Conservation (phyloP, 2,888 invertebrate species). For the Caenorhabditis zanzibari region DNA sequence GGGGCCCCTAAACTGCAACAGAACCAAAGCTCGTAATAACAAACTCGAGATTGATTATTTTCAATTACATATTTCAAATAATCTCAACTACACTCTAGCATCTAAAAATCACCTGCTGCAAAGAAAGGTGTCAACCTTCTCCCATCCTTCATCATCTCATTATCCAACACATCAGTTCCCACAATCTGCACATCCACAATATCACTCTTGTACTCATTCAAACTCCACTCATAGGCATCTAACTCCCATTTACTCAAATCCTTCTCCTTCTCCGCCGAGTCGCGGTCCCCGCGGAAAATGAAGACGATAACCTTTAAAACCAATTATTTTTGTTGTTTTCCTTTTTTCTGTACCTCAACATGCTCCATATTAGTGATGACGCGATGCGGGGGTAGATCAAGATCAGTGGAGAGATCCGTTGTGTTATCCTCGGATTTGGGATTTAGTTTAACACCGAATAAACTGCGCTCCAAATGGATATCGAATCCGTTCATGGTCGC, state of each 20-base stretch:
- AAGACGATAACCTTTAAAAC: conserved; percentile 77
- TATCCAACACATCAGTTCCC: conserved; percentile 81
- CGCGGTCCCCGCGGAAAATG: conserved; percentile 82
- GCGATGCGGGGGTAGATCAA: conserved; percentile 46
- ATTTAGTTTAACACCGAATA: conserved; percentile 76
- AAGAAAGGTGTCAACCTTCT: conserved; percentile 81
- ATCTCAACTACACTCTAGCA: no score
- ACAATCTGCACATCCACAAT: conserved; percentile 78
- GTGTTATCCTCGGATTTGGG: conserved; percentile 59
- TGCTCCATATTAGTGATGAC: conserved; percentile 81
- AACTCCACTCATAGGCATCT: conserved; percentile 76
- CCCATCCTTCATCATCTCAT: conserved; percentile 82
- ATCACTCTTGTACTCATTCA: conserved; percentile 71
- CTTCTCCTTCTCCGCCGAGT: conserved; percentile 69
- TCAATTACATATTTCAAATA: no score
- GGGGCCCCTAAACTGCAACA: no score
- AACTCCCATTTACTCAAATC: conserved; percentile 80
- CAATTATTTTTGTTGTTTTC: neutral
- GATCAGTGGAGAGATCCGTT: conserved; percentile 34
- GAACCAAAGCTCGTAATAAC: no score
- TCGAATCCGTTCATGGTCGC: conserved; percentile 78
- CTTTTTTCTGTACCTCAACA: conserved; percentile 70
- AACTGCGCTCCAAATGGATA: conserved; percentile 78
- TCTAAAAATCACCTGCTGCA: conserved; percentile 74
- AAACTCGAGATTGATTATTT: no score